A percentile compares a stretch with the other conserved stretches of the same genome.
Evolutionary conservation across 2,888 invertebrate species (phyloP).

Genomic region (Aproaerema taeniolella): DNA sequence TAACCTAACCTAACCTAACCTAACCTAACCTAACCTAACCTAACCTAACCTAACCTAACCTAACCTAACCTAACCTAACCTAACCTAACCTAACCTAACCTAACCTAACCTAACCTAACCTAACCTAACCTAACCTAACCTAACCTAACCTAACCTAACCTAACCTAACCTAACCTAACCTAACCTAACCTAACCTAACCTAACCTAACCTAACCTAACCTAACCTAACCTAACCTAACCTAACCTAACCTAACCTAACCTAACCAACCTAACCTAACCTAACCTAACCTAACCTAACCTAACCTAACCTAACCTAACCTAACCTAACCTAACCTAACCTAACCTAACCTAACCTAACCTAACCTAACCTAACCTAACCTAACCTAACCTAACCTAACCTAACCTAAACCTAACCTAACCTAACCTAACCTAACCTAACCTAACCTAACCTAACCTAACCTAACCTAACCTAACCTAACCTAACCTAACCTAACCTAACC

Average conservation of each 20-base stretch:
- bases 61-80: conserved; percentile 20
- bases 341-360: conserved; percentile 4
- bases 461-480: conserved; percentile 19
- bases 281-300: conserved; percentile 9
- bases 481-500: conserved; percentile 21
- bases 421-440: conserved; percentile 16
- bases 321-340: conserved; percentile 5
- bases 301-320: conserved; percentile 7
- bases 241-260: conserved; percentile 20
- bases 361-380: conserved; percentile 9
- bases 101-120: conserved; percentile 20
- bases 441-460: conserved; percentile 16
- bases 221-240: conserved; percentile 16
- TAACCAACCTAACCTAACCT: no score
- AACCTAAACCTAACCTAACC: conserved; percentile 18
- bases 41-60: conserved; percentile 17
- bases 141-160: conserved; percentile 18
- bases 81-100: conserved; percentile 20
- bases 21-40: conserved; percentile 16
- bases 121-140: conserved; percentile 19
- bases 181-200: conserved; percentile 17
- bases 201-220: conserved; percentile 16
- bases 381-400: conserved; percentile 14
- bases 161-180: conserved; percentile 18
- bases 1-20: conserved; percentile 18